Conservation (phyloP, 2,888 invertebrate genomes). For the Hesperia comma region DNA sequence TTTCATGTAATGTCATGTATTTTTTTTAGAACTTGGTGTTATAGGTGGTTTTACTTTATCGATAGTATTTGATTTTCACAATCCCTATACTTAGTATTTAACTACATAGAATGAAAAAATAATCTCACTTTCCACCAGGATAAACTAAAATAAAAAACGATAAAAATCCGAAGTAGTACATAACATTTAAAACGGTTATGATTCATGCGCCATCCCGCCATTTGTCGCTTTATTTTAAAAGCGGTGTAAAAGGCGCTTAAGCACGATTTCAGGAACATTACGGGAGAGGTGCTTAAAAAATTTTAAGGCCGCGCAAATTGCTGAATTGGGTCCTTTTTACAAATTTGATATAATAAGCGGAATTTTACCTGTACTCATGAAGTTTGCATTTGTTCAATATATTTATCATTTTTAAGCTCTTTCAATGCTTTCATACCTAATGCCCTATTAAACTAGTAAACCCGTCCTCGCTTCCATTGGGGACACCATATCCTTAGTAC, state of each 20-base stretch:
- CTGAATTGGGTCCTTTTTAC: constrained; percentile 14
- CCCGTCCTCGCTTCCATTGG: too few species aligned
- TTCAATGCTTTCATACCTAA: too few species aligned
- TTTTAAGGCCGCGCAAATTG: constrained; percentile 11
- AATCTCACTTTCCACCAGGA: neutral
- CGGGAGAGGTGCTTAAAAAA: constrained; percentile 5
- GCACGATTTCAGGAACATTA: constrained; percentile 24
- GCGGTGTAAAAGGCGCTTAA: constrained; percentile 25
- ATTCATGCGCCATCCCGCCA: constrained; percentile 13
- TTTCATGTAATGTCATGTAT: too few species aligned
- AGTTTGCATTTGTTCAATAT: neutral
- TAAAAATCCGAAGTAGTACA: neutral
- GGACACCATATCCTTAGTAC: too few species aligned
- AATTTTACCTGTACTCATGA: neutral
- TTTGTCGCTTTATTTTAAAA: constrained; percentile 23
- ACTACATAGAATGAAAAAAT: too few species aligned
- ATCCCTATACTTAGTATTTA: too few species aligned
- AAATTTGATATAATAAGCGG: neutral
- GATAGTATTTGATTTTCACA: too few species aligned
- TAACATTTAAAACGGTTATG: constrained; percentile 9
- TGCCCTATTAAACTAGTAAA: too few species aligned
- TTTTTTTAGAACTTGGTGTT: too few species aligned
- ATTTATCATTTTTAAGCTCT: neutral
- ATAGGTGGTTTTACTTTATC: too few species aligned
- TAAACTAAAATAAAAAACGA: neutral